phyloP scores from a whole-genome alignment of 2,888 invertebrate genomes.

The Andrena bucephala region DNA sequence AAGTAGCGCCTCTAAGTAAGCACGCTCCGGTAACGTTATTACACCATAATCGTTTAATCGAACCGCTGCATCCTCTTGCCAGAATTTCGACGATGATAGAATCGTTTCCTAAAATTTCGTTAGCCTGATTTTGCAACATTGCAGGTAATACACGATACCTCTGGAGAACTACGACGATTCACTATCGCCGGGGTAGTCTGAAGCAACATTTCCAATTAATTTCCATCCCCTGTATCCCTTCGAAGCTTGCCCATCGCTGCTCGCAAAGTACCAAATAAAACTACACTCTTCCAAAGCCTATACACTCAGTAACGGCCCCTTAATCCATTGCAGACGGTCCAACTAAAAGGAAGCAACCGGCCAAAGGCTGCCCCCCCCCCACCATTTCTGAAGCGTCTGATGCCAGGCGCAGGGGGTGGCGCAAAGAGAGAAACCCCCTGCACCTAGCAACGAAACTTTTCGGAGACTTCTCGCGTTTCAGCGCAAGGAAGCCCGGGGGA shows the following conservation, averaged over 20 bases:
- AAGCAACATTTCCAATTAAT: conserved; percentile 1
- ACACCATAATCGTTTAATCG: not conserved
- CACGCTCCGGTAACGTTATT: not conserved
- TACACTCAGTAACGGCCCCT: conserved; percentile 15
- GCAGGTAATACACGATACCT: too few species aligned
- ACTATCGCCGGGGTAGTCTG: not conserved
- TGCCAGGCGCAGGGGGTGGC: not conserved
- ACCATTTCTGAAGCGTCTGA: conserved; percentile 17
- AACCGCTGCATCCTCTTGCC: not conserved
- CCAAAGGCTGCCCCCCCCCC: conserved; percentile 9
- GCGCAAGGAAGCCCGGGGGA: not conserved
- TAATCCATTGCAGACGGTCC: conserved; percentile 24
- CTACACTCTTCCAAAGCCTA: not conserved
- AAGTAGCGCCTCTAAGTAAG: conserved; percentile 20
- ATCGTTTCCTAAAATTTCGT: too few species aligned
- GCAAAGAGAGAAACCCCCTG: not conserved
- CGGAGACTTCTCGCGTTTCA: conserved; percentile 48
- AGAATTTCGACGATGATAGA: not conserved
- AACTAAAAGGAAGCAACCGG: not conserved
- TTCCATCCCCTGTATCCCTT: not conserved
- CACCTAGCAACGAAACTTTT: conserved; percentile 47
- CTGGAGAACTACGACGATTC: too few species aligned
- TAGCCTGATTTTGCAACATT: too few species aligned
- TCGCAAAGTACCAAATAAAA: not conserved
- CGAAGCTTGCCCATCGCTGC: not conserved